These are phyloP conservation scores for Neostethus bicornis DNA, from an alignment of 2,797 vertebrate species.

Conservation along the genomic window DNA sequence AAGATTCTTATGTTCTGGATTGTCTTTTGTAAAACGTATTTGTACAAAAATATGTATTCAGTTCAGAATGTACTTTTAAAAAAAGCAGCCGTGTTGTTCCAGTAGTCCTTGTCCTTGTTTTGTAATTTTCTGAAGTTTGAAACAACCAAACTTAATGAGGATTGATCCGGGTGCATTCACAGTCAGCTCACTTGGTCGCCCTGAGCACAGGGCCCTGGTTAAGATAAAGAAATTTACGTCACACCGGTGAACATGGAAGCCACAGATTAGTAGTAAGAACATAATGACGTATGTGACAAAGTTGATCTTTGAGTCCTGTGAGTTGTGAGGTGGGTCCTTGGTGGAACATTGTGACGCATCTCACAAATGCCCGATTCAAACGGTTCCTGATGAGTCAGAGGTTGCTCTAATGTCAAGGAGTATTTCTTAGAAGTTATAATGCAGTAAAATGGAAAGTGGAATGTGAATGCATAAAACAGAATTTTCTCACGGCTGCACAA, in stretches of 20 bases:
- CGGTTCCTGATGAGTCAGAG: not conserved
- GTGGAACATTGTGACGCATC: not conserved
- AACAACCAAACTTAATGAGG: not conserved
- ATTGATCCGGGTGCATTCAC: not conserved
- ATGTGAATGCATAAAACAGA: no score
- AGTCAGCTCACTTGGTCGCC: not conserved
- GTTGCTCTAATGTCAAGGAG: not conserved
- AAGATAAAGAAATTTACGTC: no score
- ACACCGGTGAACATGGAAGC: not conserved
- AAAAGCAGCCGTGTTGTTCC: not conserved
- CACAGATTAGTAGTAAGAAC: not conserved
- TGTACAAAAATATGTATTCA: not conserved
- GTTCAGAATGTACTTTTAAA: not conserved
- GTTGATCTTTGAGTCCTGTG: no score
- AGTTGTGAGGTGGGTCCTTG: not conserved
- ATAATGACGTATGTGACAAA: not conserved
- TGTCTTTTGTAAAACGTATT: not conserved
- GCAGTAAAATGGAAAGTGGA: no score
- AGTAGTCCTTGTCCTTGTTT: not conserved
- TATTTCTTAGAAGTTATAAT: not conserved
- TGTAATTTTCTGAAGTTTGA: not conserved
- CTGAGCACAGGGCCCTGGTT: no score
- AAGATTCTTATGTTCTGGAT: not conserved
- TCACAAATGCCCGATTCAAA: not conserved
- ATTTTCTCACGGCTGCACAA: no score